Conservation (phyloP, 2,797 vertebrate genomes). For the Melopsittacus undulatus region DNA sequence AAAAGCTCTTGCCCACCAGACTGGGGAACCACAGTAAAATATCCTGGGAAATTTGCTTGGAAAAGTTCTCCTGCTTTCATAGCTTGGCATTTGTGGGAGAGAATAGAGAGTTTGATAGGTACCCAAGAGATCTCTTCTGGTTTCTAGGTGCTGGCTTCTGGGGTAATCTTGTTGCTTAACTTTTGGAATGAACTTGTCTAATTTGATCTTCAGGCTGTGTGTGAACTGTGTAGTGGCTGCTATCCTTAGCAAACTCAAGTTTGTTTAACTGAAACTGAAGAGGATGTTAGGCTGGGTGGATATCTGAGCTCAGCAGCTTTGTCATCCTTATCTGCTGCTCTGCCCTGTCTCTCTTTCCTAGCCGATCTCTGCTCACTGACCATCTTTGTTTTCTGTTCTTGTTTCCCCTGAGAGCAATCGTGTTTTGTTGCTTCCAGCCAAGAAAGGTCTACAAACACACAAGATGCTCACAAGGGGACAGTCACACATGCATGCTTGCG, state of each 20-base stretch:
- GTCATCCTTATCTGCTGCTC: not conserved
- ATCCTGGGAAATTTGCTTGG: not conserved
- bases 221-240: not conserved
- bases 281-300: not conserved
- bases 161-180: rapidly evolving
- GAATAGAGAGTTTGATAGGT: not conserved
- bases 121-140: not conserved
- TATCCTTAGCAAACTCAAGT: not conserved
- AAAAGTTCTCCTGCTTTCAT: not conserved
- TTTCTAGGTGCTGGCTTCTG: not conserved
- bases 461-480: not conserved
- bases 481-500: not conserved
- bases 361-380: not conserved
- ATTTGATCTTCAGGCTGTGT: not conserved
- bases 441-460: not conserved
- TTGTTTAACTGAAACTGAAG: not conserved
- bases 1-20: not conserved
- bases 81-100: not conserved
- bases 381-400: not conserved
- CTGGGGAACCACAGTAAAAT: not conserved
- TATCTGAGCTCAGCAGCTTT: not conserved
- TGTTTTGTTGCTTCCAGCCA: not conserved
- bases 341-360: not conserved
- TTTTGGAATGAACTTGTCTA: not conserved
- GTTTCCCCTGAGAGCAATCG: not conserved